Evolutionary conservation across 53 echinoderm and acorn worm species (phyloP).

Genomic region (Pentamera pediparva): DNA sequence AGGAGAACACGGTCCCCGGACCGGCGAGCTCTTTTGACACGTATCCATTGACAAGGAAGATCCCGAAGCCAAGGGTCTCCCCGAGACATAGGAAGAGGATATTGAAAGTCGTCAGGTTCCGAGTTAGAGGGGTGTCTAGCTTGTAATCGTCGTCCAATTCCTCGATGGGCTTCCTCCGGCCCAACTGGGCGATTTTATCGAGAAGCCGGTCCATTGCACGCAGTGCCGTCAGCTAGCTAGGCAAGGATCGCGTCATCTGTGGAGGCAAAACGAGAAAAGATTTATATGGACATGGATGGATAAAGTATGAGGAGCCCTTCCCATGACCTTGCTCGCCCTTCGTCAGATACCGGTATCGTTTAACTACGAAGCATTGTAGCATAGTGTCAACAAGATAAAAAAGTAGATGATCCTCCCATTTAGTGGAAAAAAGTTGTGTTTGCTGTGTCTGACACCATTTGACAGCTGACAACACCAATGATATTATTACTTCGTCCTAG

Average conservation of each 20-base stretch:
- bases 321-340: too few species aligned
- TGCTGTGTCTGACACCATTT: too few species aligned
- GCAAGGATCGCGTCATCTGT: too few species aligned
- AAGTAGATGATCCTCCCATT: too few species aligned
- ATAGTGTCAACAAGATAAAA: too few species aligned
- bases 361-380: too few species aligned
- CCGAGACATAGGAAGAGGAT: conserved; percentile 10
- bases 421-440: too few species aligned
- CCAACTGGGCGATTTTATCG: not conserved
- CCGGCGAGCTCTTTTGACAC: conserved; percentile 18
- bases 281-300: not conserved
- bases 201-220: not conserved
- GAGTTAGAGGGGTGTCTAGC: not conserved
- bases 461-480: too few species aligned
- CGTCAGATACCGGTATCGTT: too few species aligned
- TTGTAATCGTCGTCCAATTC: not conserved
- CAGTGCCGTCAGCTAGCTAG: too few species aligned
- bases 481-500: too few species aligned
- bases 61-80: conserved; percentile 11
- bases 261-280: not conserved
- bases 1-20: not conserved
- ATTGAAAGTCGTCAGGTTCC: conserved; percentile 11
- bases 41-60: conserved; percentile 23
- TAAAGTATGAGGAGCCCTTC: too few species aligned
- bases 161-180: not conserved